A percentile compares a stretch with the other conserved stretches of the same genome.
Evolutionary conservation across 2,888 invertebrate species (phyloP).

Genomic region (Chrysina gloriosa): DNA sequence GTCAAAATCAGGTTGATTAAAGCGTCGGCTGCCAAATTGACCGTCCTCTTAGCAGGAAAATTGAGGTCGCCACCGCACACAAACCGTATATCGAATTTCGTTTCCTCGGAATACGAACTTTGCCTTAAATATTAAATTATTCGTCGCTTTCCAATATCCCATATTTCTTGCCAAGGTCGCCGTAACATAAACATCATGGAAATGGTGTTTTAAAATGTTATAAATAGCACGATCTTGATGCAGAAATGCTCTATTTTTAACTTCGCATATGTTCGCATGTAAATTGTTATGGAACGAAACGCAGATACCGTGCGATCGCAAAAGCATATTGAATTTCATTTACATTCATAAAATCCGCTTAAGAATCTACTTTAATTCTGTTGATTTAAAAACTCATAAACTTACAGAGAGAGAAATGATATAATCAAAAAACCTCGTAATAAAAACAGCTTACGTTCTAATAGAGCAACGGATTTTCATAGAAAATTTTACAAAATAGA

Average conservation of each 20-base stretch:
- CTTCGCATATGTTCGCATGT: too few relatives aligned
- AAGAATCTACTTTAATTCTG: too few relatives aligned
- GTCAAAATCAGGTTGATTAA: slow-evolving; percentile 13
- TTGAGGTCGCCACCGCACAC: slow-evolving; percentile 9
- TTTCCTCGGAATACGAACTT: background rate
- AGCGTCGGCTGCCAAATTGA: background rate
- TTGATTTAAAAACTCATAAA: too few relatives aligned
- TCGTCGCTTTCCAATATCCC: background rate
- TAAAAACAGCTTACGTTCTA: too few relatives aligned
- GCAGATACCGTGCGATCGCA: too few relatives aligned
- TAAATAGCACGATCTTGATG: background rate
- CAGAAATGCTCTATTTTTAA: slow-evolving; percentile 5
- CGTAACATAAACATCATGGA: background rate
- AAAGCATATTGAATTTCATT: too few relatives aligned
- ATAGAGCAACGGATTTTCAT: too few relatives aligned
- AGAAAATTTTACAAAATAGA: too few relatives aligned
- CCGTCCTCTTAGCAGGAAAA: background rate
- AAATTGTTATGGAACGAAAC: too few relatives aligned
- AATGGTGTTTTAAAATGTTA: slow-evolving; percentile 1
- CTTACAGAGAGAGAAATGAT: too few relatives aligned
- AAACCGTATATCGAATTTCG: slow-evolving; percentile 14
- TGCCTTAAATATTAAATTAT: slow-evolving; percentile 10
- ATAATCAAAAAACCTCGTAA: too few relatives aligned
- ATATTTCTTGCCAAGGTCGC: background rate
- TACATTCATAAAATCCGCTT: too few relatives aligned